Conservation (phyloP, 1,140 invertebrate genomes). For the Papilio xuthus region DNA sequence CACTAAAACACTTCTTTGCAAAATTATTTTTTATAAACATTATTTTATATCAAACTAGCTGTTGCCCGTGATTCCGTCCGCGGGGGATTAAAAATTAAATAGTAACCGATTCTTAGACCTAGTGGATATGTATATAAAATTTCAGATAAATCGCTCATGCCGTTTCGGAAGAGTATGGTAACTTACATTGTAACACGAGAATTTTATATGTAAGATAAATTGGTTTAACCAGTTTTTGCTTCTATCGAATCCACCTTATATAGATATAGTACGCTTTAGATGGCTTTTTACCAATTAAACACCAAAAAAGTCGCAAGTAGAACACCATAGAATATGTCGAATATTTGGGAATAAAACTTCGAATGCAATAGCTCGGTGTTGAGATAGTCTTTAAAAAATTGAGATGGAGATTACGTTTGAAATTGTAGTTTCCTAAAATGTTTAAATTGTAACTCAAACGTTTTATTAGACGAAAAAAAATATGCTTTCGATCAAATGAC, state of each 20-base stretch:
- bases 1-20: slow-evolving; percentile 47
- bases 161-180: no score
- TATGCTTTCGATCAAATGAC: slow-evolving; percentile 58
- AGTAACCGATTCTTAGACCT: no score
- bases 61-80: no score
- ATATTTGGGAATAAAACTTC: neutral
- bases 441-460: neutral
- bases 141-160: no score
- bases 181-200: no score
- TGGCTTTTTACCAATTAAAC: neutral
- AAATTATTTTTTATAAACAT: slow-evolving; percentile 19
- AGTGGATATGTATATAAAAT: no score
- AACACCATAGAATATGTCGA: neutral
- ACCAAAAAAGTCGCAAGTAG: neutral
- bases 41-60: neutral
- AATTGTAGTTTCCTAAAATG: neutral
- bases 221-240: neutral
- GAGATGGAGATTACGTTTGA: neutral
- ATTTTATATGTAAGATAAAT: no score
- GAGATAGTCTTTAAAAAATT: neutral
- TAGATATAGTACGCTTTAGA: neutral
- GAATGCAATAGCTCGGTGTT: neutral
- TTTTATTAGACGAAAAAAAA: slow-evolving; percentile 18
- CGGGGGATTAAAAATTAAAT: no score
- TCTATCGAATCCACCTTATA: neutral